These are phyloP conservation scores for Chaetogeoica ovagalla DNA, from an alignment of 2,888 invertebrate genomes.

Conservation along the genomic window DNA sequence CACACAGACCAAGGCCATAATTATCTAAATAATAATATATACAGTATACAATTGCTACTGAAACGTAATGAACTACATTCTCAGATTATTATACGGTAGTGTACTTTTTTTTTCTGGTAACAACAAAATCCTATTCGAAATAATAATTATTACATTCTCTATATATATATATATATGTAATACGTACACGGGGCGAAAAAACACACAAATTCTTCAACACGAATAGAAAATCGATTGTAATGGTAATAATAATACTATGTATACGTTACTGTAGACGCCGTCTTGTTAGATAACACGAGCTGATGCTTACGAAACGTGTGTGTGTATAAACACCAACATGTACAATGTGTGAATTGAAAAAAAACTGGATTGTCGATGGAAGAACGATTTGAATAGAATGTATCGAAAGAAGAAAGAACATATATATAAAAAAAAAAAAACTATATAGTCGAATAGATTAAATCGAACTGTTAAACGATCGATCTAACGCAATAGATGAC, in stretches of 20 bases:
- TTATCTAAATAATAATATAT: conserved; percentile 15
- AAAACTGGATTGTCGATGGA: neutral
- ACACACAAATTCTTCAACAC: conserved; percentile 19
- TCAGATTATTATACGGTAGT: conserved; percentile 1
- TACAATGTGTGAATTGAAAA: neutral
- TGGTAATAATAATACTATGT: neutral
- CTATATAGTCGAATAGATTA: neutral
- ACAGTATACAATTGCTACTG: conserved; percentile 39
- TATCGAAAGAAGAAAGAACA: too few relatives aligned
- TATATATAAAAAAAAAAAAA: too few relatives aligned
- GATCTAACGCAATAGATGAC: too few relatives aligned
- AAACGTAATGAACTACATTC: conserved; percentile 42
- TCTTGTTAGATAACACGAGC: neutral
- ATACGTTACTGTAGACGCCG: neutral
- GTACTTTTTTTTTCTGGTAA: conserved; percentile 4
- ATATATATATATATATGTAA: conserved; percentile 21
- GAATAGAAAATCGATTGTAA: conserved; percentile 20
- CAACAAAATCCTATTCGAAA: conserved; percentile 32
- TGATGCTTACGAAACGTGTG: too few relatives aligned
- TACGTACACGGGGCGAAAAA: neutral
- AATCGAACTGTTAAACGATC: too few relatives aligned
- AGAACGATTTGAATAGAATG: neutral
- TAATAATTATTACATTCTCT: conserved; percentile 29
- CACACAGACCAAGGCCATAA: conserved; percentile 34
- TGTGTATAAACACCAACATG: too few relatives aligned